Evolutionary conservation across 2,113 vertebrate species (phyloP).

Genomic region (Oceanodroma tethys): DNA sequence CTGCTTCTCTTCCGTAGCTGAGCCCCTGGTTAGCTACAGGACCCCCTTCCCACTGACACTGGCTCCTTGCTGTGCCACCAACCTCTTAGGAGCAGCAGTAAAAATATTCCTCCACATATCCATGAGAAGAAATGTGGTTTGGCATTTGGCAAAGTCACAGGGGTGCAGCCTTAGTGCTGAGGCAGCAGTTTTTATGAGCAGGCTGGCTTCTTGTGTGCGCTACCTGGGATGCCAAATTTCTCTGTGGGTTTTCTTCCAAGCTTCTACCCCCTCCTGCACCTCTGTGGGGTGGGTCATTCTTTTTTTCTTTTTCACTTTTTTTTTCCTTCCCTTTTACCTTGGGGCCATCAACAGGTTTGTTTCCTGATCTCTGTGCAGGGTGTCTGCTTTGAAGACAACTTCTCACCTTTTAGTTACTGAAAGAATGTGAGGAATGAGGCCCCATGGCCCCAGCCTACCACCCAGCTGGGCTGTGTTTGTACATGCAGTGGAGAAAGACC

Average conservation of each 20-base stretch:
- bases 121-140: not conserved
- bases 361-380: constrained; percentile 3
- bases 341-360: constrained; percentile 9
- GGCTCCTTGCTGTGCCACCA: not conserved
- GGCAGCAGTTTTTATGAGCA: not conserved
- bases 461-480: not conserved
- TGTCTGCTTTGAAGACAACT: constrained; percentile 33
- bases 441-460: not conserved
- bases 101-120: not conserved
- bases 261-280: not conserved
- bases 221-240: not conserved
- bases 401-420: constrained; percentile 27
- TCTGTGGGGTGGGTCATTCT: not conserved
- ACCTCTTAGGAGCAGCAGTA: not conserved
- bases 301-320: not conserved
- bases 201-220: not conserved
- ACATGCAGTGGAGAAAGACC: not conserved
- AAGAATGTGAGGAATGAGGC: constrained; percentile 64
- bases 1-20: not conserved
- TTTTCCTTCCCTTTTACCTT: not conserved
- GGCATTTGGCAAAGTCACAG: not conserved
- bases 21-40: not conserved
- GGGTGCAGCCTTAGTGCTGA: not conserved
- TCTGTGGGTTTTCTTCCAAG: not conserved
- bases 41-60: rapidly evolving